A percentile compares a stretch with the other conserved stretches of the same genome.
These are phyloP conservation scores for Pyrocephalus nanus DNA, from an alignment of 2,797 vertebrate genomes.

Conservation along the genomic window DNA sequence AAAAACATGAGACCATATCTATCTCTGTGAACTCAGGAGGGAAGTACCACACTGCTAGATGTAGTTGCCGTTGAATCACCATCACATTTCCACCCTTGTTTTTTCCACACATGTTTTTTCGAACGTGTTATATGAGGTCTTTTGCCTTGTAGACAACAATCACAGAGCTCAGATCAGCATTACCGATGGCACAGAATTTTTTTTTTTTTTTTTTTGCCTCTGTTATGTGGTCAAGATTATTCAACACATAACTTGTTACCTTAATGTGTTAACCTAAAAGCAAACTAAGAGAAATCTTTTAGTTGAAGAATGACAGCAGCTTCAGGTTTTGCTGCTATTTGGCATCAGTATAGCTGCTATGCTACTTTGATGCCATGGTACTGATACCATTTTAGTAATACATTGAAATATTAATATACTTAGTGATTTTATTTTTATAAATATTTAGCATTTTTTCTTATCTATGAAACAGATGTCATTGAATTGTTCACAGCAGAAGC, in stretches of 20 bases:
- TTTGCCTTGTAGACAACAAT: neutral
- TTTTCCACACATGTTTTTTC: neutral
- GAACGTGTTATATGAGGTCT: neutral
- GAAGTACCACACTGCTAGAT: neutral
- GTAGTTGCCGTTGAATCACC: neutral
- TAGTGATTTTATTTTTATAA: neutral
- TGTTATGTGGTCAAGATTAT: neutral
- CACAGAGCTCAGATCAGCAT: neutral
- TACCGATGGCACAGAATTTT: neutral
- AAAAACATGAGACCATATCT: neutral
- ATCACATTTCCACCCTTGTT: neutral
- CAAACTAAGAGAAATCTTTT: neutral
- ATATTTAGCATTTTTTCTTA: neutral
- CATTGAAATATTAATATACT: neutral
- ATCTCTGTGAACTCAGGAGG: neutral
- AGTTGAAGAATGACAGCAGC: neutral
- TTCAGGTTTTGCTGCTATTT: neutral
- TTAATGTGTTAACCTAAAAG: neutral
- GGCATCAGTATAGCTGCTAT: neutral
- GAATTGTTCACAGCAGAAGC: neutral
- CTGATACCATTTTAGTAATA: neutral
- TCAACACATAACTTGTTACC: neutral
- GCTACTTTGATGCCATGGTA: neutral
- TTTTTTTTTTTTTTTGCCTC: neutral
- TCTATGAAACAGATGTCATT: neutral